A percentile compares a stretch with the other conserved stretches of the same genome.
phyloP scores from a whole-genome alignment of 2,113 vertebrate species.

The Heterochromis multidens region DNA sequence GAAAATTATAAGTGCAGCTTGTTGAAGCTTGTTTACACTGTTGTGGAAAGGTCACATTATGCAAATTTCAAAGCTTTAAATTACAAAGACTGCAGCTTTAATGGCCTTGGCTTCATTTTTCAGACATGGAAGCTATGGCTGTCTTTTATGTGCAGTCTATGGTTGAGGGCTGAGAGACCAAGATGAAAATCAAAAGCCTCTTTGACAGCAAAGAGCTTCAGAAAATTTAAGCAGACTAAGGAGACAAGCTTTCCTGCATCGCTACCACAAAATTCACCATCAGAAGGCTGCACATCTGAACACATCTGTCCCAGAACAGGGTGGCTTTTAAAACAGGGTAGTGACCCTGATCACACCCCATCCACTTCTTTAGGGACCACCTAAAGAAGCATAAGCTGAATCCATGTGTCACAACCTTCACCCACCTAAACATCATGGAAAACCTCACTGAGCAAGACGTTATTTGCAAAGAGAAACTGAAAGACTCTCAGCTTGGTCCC shows the following conservation, averaged over 20 bases:
- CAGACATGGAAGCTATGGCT: background rate
- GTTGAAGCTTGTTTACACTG: too few species aligned
- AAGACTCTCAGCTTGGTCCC: too few species aligned
- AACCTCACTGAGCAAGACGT: background rate
- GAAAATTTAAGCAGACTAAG: background rate
- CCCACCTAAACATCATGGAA: background rate
- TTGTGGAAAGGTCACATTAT: background rate
- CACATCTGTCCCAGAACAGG: too few species aligned
- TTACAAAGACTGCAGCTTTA: background rate
- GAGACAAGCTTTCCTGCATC: too few species aligned
- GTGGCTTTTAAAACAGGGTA: too few species aligned
- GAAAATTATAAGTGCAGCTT: too few species aligned
- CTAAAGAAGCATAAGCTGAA: background rate
- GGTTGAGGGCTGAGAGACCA: background rate
- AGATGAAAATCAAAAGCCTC: background rate
- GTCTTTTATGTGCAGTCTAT: background rate
- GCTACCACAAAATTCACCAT: too few species aligned
- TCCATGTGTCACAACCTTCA: background rate
- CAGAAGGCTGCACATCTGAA: too few species aligned
- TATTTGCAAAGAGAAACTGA: too few species aligned
- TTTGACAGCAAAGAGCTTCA: background rate
- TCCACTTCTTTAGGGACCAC: background rate
- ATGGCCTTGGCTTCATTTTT: background rate
- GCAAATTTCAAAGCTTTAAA: background rate
- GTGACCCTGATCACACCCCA: too few species aligned